Percentiles rank a stretch among this genome's conserved stretches.
These are phyloP conservation scores for Tethea ocularis DNA, from an alignment of 2,888 invertebrate genomes.

Conservation along the genomic window DNA sequence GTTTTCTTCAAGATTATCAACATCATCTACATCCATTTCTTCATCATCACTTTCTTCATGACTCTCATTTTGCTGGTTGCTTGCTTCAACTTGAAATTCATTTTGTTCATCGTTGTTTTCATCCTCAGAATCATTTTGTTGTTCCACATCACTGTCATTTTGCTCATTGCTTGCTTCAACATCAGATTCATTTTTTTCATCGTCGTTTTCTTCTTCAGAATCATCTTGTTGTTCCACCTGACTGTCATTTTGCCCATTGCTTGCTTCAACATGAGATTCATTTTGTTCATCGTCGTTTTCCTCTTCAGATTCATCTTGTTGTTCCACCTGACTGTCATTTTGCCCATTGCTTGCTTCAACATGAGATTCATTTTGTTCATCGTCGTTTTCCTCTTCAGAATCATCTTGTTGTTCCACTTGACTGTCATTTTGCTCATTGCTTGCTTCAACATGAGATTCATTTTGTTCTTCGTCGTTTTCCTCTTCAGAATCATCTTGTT, in stretches of 20 bases:
- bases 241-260: background rate
- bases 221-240: conserved; percentile 13
- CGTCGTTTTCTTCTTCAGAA: conserved; percentile 11
- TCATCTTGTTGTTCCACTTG: too few relatives aligned
- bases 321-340: conserved; percentile 11
- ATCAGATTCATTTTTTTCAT: conserved; percentile 6
- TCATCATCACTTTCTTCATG: conserved; percentile 16
- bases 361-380: conserved; percentile 11
- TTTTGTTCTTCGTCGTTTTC: conserved; percentile 15
- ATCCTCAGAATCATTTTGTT: conserved; percentile 14
- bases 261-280: conserved; percentile 9
- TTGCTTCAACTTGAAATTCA: conserved; percentile 15
- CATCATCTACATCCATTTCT: conserved; percentile 16
- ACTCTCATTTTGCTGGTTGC: background rate
- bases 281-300: conserved; percentile 11
- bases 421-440: conserved; percentile 7
- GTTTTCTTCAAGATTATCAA: conserved; percentile 21
- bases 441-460: conserved; percentile 12
- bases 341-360: conserved; percentile 14
- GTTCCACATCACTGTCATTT: conserved; percentile 9
- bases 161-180: background rate
- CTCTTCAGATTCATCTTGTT: background rate
- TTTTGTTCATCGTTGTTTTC: conserved; percentile 10
- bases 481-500: conserved; percentile 12
- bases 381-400: conserved; percentile 10